Evolutionary conservation across 2,888 invertebrate species (phyloP), one percentile per base, ranked within the genome.

Genomic region (Trypoxylon attenuatum): DNA sequence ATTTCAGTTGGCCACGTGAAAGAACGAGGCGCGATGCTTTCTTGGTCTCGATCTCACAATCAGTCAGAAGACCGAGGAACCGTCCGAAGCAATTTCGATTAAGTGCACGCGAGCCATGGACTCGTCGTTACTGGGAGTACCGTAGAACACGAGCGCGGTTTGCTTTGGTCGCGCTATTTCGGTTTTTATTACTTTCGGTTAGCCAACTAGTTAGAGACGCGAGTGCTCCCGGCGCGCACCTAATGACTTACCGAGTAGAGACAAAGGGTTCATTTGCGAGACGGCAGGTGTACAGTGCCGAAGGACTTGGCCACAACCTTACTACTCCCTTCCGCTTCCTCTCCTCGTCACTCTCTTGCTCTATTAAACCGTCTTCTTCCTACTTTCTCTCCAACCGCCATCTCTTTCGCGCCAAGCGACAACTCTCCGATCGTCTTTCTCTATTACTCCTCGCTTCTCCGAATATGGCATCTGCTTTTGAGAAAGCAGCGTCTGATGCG

Each of bases 261-360:
- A 81, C 80, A 80, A 81, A 81, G 79, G 76, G 73, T 73, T 77
- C 80, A 74, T 80, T 81, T 81, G 73, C 77, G 69, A 63, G 47
- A 63, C 68, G 69, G 75, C 79, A 81, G 81, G 80, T 81, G 81
- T 75, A 71, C 63, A 50, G 42, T 47, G 63, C 45, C 52, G 39
- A 60, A 56, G 52, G 61, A 51, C 61, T 61, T 65, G 59, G 50
- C 67, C 59, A 33, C n/a, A 73, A 65, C n/a, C n/a, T n/a, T n/a
- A 69, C 58, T 47, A 49, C 47, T 39, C 54, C 43, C 55, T 60
- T 50, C 57, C 63, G 56, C 39, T 27, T 39, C 19, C 21, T 53
- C 39, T 15, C 43, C n/a, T 47, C 6, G 16, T 38, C 27, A 27
- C 33, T 25, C 25, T 43, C n/a, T 38, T 15, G 23, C 15, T 22